Evolutionary conservation across 2,113 vertebrate species (phyloP), one percentile per base, ranked within the genome.

Genomic region (Chionomys nivalis): DNA sequence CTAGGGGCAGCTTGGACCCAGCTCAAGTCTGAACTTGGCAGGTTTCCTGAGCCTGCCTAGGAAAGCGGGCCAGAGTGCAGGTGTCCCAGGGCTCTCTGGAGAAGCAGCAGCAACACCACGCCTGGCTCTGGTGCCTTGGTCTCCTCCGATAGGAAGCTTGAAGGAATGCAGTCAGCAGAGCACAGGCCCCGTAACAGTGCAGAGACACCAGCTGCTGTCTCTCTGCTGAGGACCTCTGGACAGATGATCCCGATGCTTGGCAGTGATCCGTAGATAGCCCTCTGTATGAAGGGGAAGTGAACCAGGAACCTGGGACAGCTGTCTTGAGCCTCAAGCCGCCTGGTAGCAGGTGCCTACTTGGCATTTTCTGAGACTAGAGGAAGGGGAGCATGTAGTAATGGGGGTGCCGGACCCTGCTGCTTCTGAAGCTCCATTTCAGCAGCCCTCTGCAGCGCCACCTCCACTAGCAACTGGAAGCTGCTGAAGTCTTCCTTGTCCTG

Each of bases 401-500:
- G 95, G 55, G 98, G 97, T 26, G 97, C 94, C 6, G 97, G 98
- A 91, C 97, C 97, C 7, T 97, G 98, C 97, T 98, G 98, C 96
- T 96, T 98, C 98, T 99, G 98, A 26, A 98, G 98, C 98, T 99
- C 99, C 95, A 99, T 99, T 98, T 99, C 99, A 0, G 99, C 99
- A 0, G 99, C 99, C 95, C 99, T 98, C 98, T 99, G 99, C 78
- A 99, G 97, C 0, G 99, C 99, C 23, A 99, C 99, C 17, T 99
- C 99, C 87, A 99, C 99, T 93, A 99, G 98, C 87, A 99, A 98
- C 98, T 99, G 99, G 97, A 99, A 98, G 97, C 99, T 99, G 72
- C 99, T 99, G 98, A 99, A 99, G 98, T 99, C 99, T 2, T 99
- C 99, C 0, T 99, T 98, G 8, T 99, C 99, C 85, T 99, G 98